phyloP scores from a whole-genome alignment of 2,888 invertebrate genomes.

The Drosophila aldrichi region DNA sequence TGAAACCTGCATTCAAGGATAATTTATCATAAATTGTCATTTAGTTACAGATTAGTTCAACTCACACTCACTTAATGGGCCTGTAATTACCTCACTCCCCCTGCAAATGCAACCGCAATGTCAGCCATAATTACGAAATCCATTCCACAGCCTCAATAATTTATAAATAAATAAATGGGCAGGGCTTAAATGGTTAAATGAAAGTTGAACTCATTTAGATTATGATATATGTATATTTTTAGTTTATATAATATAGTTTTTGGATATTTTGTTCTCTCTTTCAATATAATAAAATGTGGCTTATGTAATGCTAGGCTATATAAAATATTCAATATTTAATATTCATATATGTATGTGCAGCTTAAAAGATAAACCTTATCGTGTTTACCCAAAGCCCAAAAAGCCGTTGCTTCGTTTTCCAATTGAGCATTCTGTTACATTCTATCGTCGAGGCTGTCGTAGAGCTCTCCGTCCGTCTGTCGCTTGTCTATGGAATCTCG shows the following conservation, averaged over 20 bases:
- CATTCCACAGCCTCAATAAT: constrained; percentile 3
- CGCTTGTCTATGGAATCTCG: constrained; percentile 28
- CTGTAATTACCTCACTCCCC: constrained; percentile 12
- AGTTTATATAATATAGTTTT: constrained; percentile 45
- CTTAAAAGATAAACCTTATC: constrained; percentile 24
- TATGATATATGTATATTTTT: constrained; percentile 16
- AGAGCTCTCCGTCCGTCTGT: constrained; percentile 60
- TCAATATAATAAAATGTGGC: constrained; percentile 1
- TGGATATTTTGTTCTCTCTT: constrained; percentile 41
- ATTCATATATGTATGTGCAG: constrained; percentile 20
- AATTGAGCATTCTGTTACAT: constrained; percentile 56
- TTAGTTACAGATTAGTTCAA: constrained; percentile 28
- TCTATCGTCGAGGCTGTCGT: constrained; percentile 83
- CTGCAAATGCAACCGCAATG: constrained; percentile 5
- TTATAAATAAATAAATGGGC: constrained; percentile 16
- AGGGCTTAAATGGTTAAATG: neutral
- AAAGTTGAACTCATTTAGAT: constrained; percentile 3
- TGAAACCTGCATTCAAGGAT: neutral
- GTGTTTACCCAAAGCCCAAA: constrained; percentile 46
- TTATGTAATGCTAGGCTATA: constrained; percentile 27
- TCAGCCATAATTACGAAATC: constrained; percentile 23
- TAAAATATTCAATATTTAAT: constrained; percentile 8
- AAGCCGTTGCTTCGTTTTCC: constrained; percentile 47
- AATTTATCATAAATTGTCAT: constrained; percentile 18
- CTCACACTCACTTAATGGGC: constrained; percentile 22